Conservation (phyloP, 2,797 vertebrate genomes). For the Ptychobarbus kaznakovi region DNA sequence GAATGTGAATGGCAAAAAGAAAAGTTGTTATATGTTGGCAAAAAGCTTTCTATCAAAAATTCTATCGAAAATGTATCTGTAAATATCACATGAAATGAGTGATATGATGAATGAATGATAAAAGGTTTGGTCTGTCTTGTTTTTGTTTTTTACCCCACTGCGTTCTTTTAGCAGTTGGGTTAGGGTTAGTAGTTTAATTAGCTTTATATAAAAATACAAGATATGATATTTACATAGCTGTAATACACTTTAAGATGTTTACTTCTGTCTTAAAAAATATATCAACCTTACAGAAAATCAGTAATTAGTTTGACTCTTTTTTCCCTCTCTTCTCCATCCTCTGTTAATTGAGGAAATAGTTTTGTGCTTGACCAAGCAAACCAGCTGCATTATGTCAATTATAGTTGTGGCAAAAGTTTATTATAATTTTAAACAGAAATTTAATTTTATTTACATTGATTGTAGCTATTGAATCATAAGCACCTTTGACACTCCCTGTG, state of each 20-base stretch:
- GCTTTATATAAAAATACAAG: not conserved
- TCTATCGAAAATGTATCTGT: no score
- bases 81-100: not conserved
- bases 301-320: not conserved
- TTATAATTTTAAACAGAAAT: not conserved
- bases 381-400: not conserved
- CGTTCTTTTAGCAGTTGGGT: not conserved
- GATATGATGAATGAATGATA: not conserved
- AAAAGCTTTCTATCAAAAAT: not conserved
- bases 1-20: not conserved
- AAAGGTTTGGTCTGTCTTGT: not conserved
- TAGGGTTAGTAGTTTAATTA: not conserved
- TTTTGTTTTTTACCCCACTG: not conserved
- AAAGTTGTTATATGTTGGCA: not conserved
- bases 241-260: not conserved
- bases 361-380: not conserved
- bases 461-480: not conserved
- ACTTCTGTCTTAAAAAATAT: not conserved
- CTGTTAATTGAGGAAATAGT: not conserved
- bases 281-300: not conserved
- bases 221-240: not conserved
- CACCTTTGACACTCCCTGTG: not conserved
- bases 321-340: not conserved
- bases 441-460: not conserved
- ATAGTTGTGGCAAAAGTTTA: constrained; percentile 2